Evolutionary conservation across 1,140 invertebrate genomes (phyloP).

Genomic region (Aphis craccivora): DNA sequence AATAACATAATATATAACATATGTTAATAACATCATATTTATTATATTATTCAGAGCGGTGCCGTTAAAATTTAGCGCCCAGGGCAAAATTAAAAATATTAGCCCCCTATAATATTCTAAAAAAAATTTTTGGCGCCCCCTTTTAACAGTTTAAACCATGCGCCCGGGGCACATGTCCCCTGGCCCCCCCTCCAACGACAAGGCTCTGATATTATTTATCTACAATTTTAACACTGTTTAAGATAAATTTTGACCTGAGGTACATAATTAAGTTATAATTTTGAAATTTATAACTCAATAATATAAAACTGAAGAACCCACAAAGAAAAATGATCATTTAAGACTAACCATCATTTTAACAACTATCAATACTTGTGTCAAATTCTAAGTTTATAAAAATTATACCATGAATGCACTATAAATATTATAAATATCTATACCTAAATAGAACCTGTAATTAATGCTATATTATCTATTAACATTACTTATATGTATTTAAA

Average conservation of each 20-base stretch:
- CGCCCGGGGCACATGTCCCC: too few species aligned
- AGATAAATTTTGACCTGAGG: neutral
- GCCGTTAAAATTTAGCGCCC: too few species aligned
- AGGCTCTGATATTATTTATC: neutral
- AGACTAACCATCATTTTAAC: neutral
- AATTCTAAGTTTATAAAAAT: neutral
- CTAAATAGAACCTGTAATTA: neutral
- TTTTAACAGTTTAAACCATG: too few species aligned
- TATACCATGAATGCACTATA: neutral
- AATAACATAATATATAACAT: too few species aligned
- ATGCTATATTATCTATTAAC: neutral
- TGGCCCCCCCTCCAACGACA: too few species aligned
- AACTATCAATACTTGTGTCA: neutral
- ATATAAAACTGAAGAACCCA: too few species aligned
- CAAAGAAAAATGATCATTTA: neutral
- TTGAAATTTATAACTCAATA: neutral
- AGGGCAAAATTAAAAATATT: too few species aligned
- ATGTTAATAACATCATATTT: too few species aligned
- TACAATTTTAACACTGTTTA: neutral
- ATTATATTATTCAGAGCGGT: too few species aligned
- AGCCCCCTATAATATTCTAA: too few species aligned
- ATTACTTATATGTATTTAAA: too few species aligned
- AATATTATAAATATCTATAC: neutral
- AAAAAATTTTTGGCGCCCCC: too few species aligned
- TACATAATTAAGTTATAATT: neutral